A percentile compares a stretch with the other conserved stretches of the same genome.
phyloP scores from a whole-genome alignment of 2,888 invertebrate genomes.

The Anthophora plumipes region DNA sequence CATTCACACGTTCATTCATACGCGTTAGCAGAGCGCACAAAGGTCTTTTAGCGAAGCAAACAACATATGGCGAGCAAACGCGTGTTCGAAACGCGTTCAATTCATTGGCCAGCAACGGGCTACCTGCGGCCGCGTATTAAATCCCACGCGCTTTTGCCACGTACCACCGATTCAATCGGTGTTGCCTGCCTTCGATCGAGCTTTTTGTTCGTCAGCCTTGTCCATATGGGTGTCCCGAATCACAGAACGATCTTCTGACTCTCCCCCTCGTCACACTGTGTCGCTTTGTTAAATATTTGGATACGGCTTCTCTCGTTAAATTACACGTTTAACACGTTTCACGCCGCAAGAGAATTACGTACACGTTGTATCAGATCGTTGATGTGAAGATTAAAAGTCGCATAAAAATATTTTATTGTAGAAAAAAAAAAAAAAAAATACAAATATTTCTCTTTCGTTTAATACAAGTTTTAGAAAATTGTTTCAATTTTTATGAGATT shows the following conservation, averaged over 20 bases:
- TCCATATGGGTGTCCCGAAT: slow-evolving; percentile 66
- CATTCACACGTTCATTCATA: slow-evolving; percentile 68
- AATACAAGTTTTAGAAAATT: no score
- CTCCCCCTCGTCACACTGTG: slow-evolving; percentile 31
- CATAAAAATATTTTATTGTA: no score
- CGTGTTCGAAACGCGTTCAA: slow-evolving; percentile 68
- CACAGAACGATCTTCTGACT: slow-evolving; percentile 38
- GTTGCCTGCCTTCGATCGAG: slow-evolving; percentile 48
- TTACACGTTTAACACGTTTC: slow-evolving; percentile 15
- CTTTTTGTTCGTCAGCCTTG: slow-evolving; percentile 62
- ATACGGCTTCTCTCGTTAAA: slow-evolving; percentile 35
- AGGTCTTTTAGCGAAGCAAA: slow-evolving; percentile 75
- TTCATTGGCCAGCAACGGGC: slow-evolving; percentile 75
- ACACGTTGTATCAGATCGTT: no score
- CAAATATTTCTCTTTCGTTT: no score
- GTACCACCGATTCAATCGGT: slow-evolving; percentile 71
- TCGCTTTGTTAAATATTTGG: slow-evolving; percentile 55
- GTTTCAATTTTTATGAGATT: no score
- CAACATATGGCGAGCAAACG: slow-evolving; percentile 76
- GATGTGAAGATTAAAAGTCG: no score
- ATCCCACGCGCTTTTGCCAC: slow-evolving; percentile 74
- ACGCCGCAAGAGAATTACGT: no score
- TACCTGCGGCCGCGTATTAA: slow-evolving; percentile 74
- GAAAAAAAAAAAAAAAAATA: no score
- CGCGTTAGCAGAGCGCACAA: slow-evolving; percentile 67